Evolutionary conservation across 2,797 vertebrate species (phyloP).

Genomic region (Phyllotis vaccarum): DNA sequence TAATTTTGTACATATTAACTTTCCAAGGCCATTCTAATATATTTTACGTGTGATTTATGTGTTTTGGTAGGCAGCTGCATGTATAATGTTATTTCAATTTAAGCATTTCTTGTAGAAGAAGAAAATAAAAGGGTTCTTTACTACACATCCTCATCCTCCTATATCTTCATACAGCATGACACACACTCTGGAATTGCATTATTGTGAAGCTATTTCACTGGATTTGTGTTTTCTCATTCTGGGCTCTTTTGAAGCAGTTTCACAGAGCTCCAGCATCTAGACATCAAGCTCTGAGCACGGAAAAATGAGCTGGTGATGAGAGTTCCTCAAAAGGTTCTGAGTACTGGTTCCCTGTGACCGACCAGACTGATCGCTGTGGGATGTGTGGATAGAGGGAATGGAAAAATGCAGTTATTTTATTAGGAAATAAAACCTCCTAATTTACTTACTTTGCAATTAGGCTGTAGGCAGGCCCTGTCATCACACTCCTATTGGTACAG

Average conservation of each 20-base stretch:
- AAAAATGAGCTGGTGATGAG: neutral
- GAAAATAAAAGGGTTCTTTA: slow-evolving; percentile 32
- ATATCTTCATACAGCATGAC: neutral
- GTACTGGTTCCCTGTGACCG: neutral
- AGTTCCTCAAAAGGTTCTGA: neutral
- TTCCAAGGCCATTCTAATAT: slow-evolving; percentile 56
- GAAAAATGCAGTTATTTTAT: neutral
- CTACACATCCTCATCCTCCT: neutral
- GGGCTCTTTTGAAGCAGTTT: neutral
- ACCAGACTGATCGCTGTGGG: neutral
- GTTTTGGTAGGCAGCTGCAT: slow-evolving; percentile 49
- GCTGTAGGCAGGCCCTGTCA: slow-evolving; percentile 42
- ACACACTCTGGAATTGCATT: neutral
- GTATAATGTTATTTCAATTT: slow-evolving; percentile 15
- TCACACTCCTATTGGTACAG: slow-evolving; percentile 51
- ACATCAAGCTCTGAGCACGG: neutral
- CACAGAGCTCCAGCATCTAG: neutral
- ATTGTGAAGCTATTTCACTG: neutral
- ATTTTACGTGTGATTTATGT: slow-evolving; percentile 49
- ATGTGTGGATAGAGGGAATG: neutral
- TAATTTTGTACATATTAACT: slow-evolving; percentile 2
- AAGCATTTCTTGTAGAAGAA: slow-evolving; percentile 16
- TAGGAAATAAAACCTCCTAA: too few relatives aligned
- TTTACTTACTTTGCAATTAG: slow-evolving; percentile 44
- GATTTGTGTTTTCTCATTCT: slow-evolving; percentile 15